These are phyloP conservation scores for Cossypha heuglini DNA, from an alignment of 2,797 vertebrate species.

Conservation along the genomic window DNA sequence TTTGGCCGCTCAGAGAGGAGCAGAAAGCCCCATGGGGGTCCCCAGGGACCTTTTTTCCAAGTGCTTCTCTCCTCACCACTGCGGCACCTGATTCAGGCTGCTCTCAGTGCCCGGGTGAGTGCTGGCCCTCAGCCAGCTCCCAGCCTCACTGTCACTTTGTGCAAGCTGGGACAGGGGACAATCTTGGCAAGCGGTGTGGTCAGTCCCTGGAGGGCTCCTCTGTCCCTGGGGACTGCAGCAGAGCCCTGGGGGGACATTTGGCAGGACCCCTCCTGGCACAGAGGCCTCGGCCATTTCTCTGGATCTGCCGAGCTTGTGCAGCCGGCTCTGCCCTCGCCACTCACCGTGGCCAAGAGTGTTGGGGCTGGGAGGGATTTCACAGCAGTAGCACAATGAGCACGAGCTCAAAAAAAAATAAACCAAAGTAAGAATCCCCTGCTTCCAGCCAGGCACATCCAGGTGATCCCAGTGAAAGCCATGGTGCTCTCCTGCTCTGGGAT, in stretches of 20 bases:
- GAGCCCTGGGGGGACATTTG: accelerated
- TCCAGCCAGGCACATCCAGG: accelerated
- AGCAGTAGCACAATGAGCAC: background rate
- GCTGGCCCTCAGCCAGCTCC: constrained; percentile 14
- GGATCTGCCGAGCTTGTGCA: background rate
- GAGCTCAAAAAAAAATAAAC: background rate
- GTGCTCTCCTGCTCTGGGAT: background rate
- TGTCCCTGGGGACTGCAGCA: background rate
- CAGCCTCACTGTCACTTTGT: background rate
- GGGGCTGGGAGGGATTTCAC: background rate
- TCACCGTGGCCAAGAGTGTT: accelerated
- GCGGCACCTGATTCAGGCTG: constrained; percentile 19
- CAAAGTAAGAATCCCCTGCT: background rate
- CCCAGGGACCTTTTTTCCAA: background rate
- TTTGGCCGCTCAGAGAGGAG: background rate
- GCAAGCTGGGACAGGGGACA: background rate
- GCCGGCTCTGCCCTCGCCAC: background rate
- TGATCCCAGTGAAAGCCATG: accelerated
- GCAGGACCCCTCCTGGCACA: background rate
- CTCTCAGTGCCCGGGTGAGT: background rate
- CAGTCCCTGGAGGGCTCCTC: background rate
- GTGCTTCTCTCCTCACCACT: background rate
- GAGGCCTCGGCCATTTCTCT: background rate
- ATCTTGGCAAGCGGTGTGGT: accelerated
- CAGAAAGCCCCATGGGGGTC: background rate